Evolutionary conservation across 2,888 invertebrate species (phyloP).

Genomic region (Rotaria socialis): DNA sequence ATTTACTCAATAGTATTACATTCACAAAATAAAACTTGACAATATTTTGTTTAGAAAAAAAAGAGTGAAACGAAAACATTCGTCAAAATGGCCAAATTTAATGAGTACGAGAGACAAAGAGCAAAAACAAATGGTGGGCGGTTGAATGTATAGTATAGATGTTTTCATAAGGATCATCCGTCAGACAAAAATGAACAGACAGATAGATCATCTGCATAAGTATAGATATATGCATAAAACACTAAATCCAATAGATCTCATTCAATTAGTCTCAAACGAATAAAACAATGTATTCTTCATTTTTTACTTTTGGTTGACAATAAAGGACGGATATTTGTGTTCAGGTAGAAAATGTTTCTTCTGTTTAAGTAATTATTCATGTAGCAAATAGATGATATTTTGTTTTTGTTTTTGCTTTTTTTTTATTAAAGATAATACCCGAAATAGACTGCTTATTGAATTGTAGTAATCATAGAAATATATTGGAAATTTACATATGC

Average conservation of each 20-base stretch:
- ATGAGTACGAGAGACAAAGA: neutral
- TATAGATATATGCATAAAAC: neutral
- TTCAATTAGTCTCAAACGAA: neutral
- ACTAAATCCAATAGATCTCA: constrained; percentile 5
- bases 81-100: neutral
- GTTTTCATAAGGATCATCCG: constrained; percentile 11
- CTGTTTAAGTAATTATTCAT: neutral
- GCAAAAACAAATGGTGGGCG: neutral
- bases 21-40: neutral
- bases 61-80: neutral
- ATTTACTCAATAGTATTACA: neutral
- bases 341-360: neutral
- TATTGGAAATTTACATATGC: neutral
- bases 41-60: neutral
- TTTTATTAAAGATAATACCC: too few species aligned
- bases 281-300: neutral
- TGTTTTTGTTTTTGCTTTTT: too few species aligned
- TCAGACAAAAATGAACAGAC: neutral
- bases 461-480: neutral
- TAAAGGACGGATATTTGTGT: neutral
- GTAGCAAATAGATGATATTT: neutral
- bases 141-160: neutral
- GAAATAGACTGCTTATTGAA: neutral
- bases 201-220: neutral
- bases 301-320: neutral